These are phyloP conservation scores for Oreortyx pictus DNA, from an alignment of 2,797 vertebrate species.

Conservation along the genomic window DNA sequence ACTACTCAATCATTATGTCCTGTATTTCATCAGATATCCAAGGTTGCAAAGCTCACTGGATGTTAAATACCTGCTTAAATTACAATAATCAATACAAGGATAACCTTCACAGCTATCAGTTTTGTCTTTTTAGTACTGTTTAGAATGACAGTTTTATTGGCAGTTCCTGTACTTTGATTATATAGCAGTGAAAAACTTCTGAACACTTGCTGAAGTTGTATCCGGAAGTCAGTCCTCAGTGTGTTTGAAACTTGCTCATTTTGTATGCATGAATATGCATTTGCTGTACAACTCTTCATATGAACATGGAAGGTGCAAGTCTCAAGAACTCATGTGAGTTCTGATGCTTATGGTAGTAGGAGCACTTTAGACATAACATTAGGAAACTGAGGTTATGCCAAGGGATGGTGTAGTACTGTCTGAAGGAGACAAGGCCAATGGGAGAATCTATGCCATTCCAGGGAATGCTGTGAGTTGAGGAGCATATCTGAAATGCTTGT, in stretches of 20 bases:
- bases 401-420: not conserved
- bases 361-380: not conserved
- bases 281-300: not conserved
- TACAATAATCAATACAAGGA: not conserved
- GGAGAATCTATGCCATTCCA: not conserved
- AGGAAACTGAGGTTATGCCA: not conserved
- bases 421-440: not conserved
- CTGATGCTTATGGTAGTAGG: not conserved
- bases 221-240: not conserved
- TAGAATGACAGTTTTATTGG: not conserved
- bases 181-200: not conserved
- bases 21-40: conserved; percentile 37
- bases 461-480: not conserved
- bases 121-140: not conserved
- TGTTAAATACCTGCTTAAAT: conserved; percentile 36
- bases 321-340: fast-evolving
- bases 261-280: not conserved
- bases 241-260: not conserved
- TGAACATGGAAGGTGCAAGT: not conserved
- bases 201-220: not conserved
- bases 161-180: not conserved
- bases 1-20: not conserved
- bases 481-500: not conserved
- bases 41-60: not conserved
- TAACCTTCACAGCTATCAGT: not conserved